Conservation (phyloP, 2,888 invertebrate species). For the Drosophila heteroneura region DNA sequence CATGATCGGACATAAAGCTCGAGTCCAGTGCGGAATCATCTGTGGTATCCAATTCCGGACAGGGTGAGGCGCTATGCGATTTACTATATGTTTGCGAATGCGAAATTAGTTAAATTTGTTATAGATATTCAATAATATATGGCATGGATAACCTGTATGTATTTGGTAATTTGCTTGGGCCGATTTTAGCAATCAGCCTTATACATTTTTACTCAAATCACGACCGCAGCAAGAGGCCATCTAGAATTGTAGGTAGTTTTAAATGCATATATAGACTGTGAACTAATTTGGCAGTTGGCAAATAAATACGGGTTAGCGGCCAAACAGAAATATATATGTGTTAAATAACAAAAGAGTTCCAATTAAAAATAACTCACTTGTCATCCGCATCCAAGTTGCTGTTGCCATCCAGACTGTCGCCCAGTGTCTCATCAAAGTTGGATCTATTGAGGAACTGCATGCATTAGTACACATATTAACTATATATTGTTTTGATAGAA, state of each 20-base stretch:
- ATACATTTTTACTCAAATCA: constrained; percentile 58
- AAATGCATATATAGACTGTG: constrained; percentile 45
- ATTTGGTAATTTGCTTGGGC: constrained; percentile 51
- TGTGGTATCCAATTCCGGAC: constrained; percentile 75
- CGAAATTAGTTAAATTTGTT: constrained; percentile 34
- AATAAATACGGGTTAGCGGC: constrained; percentile 62
- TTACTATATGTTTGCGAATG: constrained; percentile 38
- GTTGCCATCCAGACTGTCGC: constrained; percentile 70
- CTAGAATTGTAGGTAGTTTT: constrained; percentile 72
- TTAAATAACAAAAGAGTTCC: neutral
- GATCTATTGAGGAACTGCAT: constrained; percentile 42
- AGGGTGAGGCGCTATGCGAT: constrained; percentile 55
- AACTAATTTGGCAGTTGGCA: constrained; percentile 40
- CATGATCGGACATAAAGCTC: constrained; percentile 71
- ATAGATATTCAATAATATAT: constrained; percentile 15
- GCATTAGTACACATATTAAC: neutral
- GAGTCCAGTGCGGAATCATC: constrained; percentile 81
- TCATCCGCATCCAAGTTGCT: constrained; percentile 64
- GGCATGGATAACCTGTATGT: constrained; percentile 68
- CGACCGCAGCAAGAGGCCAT: constrained; percentile 70
- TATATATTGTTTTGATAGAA: no score
- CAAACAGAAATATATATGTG: constrained; percentile 38
- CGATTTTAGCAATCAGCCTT: constrained; percentile 44
- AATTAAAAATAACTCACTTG: constrained; percentile 48
- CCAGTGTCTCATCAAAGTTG: constrained; percentile 71